Evolutionary conservation across 2,113 vertebrate species (phyloP), one percentile per base, ranked within the genome.

Genomic region (Coreoperca whiteheadi): DNA sequence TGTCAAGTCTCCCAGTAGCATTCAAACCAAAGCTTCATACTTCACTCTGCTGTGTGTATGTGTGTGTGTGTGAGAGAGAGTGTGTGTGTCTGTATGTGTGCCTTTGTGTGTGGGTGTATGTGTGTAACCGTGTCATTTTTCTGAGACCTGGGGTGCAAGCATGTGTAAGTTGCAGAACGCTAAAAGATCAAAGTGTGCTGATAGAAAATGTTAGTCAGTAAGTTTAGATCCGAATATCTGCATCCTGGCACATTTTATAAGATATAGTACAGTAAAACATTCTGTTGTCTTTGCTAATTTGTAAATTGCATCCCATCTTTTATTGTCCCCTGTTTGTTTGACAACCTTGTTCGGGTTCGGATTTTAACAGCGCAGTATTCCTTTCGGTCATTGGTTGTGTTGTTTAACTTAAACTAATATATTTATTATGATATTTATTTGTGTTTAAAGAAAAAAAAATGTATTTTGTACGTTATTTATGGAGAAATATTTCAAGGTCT

Each of bases 381-480:
- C 91, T 91, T 82, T 94, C 84, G 88, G 93, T 92, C 87, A 88
- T 93, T 85, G 87, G 87, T 92, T 89, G 76, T 92, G 65, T 90
- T 93, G 90, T 94, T 94, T 92, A 95, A 93, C 90, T 94, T 93
- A 95, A 95, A 94, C 91, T 90, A 90, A 95, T 92, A 89, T 96
- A 96, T 96, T 96, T 96, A 96, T 96, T 95, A 87, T 93, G 75
- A 90, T 96, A 95, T 95, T 96, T 96, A 95, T 96, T 95, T 91
- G 88, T 92, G 85, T 90, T 88, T 79, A 90, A 94, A 88, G 77
- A 87, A 90, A 91, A 87, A 88, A 81, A 94, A 91, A 90, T 94
- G 93, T 95, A 94, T 96, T 96, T 96, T 96, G 90, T 96, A 96
- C 91, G 89, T 92, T 95, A 96, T 95, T 95, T 95, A 96, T 96